phyloP scores from a whole-genome alignment of 2,113 vertebrate genomes.

The Crotalus horridus region DNA sequence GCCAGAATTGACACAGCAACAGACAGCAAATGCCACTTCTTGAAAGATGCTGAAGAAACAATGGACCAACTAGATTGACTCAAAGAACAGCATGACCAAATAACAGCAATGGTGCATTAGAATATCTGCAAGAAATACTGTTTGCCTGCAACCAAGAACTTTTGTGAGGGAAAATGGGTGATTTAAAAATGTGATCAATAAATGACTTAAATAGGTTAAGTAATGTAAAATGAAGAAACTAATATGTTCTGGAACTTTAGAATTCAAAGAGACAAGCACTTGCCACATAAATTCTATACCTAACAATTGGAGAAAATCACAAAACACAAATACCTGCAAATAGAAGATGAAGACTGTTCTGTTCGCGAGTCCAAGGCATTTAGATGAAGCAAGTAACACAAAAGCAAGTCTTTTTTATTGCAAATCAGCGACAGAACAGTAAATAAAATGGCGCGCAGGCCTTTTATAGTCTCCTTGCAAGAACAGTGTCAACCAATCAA shows the following conservation, averaged over 20 bases:
- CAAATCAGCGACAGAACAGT: no score
- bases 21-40: neutral
- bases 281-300: neutral
- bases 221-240: neutral
- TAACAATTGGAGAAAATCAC: neutral
- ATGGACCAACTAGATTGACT: neutral
- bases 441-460: no score
- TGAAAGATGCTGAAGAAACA: neutral
- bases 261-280: neutral
- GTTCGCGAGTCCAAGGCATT: no score
- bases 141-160: neutral
- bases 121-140: neutral
- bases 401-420: no score
- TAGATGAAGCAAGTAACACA: no score
- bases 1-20: neutral
- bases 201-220: neutral
- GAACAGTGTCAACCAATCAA: no score
- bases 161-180: neutral
- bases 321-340: neutral
- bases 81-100: neutral
- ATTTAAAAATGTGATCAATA: neutral
- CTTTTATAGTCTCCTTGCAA: no score
- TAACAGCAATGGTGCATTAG: neutral
- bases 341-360: neutral
- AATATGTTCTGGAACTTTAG: neutral